phyloP scores from a whole-genome alignment of 2,113 vertebrate genomes.

The Oceanites oceanicus region DNA sequence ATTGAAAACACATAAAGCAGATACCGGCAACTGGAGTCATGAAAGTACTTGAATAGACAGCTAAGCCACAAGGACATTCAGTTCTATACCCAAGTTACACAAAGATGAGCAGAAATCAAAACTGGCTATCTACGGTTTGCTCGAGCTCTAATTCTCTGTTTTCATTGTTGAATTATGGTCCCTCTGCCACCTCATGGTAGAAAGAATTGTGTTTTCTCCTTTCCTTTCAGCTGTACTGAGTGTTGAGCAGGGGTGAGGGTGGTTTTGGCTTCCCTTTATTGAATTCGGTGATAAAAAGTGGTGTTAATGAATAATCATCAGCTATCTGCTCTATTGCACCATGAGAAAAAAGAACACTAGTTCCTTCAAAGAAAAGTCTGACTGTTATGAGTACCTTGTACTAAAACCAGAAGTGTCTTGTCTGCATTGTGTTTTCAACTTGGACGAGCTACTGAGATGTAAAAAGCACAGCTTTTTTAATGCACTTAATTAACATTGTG shows the following conservation, averaged over 20 bases:
- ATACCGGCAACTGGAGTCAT: neutral
- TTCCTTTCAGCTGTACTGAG: neutral
- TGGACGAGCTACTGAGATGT: neutral
- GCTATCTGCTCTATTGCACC: neutral
- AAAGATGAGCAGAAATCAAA: slow-evolving; percentile 13
- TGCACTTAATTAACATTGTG: neutral
- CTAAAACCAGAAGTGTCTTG: neutral
- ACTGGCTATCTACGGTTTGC: neutral
- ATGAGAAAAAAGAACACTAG: neutral
- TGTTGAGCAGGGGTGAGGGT: neutral
- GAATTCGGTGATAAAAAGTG: neutral
- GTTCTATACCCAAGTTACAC: slow-evolving; percentile 8
- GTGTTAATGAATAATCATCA: neutral
- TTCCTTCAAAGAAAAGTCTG: neutral
- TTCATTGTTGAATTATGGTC: neutral
- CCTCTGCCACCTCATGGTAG: neutral
- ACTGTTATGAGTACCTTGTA: neutral
- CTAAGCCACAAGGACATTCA: slow-evolving; percentile 3
- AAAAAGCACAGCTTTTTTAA: neutral
- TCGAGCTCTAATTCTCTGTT: neutral
- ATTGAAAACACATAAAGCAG: slow-evolving; percentile 12
- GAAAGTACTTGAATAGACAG: neutral
- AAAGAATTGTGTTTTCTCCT: neutral
- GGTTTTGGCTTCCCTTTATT: neutral
- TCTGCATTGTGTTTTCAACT: neutral